A percentile compares a stretch with the other conserved stretches of the same genome.
phyloP scores from a whole-genome alignment of 2,113 vertebrate species.

The Montifringilla adamsi region DNA sequence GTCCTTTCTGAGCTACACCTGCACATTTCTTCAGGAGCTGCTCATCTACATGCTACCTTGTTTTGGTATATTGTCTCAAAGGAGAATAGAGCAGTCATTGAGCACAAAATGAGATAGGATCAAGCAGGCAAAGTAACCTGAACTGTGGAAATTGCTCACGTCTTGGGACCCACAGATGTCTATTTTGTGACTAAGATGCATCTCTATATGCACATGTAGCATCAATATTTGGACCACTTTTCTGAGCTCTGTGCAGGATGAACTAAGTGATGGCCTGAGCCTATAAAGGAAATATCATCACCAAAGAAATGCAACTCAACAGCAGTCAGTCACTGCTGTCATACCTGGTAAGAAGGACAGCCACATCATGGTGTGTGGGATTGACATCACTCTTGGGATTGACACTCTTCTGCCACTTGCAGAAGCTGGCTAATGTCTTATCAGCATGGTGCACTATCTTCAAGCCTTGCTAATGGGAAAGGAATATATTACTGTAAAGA shows the following conservation, averaged over 20 bases:
- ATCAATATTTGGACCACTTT: not conserved
- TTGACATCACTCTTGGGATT: constrained; percentile 94
- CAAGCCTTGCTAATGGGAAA: constrained; percentile 78
- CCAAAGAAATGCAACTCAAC: not conserved
- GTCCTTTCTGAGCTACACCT: not conserved
- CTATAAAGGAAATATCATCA: not conserved
- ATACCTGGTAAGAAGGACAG: constrained; percentile 91
- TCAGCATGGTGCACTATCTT: constrained; percentile 96
- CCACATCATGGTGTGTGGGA: constrained; percentile 93
- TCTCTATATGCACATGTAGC: not conserved
- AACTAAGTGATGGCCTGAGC: not conserved
- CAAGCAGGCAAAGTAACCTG: not conserved
- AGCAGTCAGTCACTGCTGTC: not conserved
- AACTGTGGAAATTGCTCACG: not conserved
- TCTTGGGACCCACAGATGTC: not conserved
- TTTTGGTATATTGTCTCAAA: not conserved
- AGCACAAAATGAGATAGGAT: not conserved
- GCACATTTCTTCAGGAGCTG: not conserved
- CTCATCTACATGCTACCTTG: not conserved
- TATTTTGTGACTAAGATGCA: not conserved
- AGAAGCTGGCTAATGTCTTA: constrained; percentile 92
- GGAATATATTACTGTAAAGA: not conserved
- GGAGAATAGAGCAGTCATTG: not conserved
- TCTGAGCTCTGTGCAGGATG: not conserved
- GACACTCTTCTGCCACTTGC: constrained; percentile 96